Base-by-base conservation (phyloP, 2,113 vertebrate species). In the Theropithecus gelada region DNA sequence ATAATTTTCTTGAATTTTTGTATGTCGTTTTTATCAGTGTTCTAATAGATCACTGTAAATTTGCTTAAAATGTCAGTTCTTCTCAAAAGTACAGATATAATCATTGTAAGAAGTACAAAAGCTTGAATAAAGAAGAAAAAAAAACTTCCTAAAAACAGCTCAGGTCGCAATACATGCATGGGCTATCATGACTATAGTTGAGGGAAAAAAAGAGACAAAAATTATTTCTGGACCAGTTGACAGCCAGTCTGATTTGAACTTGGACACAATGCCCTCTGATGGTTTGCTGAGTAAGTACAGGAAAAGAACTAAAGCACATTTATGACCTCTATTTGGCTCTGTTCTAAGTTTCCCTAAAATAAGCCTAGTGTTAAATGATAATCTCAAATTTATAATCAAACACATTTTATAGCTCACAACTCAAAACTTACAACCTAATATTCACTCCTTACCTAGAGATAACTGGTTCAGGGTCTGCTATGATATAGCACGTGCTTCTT, bases 221-320 rank as follows among this genome's bases (percentile, higher is more conserved):
- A 35, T 85, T 76, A 50, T 43, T 97, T 93, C 80, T 94, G 43
- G 43, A 75, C 30, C 22, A 90, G 32, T 66, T 81, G 55, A 79
- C 4, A 93, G 6, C 23, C 25, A 86, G 50, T 40, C 6, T 11
- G 32, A 55, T 88, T 59, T 83, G 80, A 88, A 85, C 40, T 66
- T 84, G 68, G 86, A 32, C 32, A 97, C 8, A 78, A 48, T 78
- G 50, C 72, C 92, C 85, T 96, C 94, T 95, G 72, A 82, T 82
- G 83, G 76, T 4, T 84, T 75, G 10, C n/a, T 76, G 25, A 90
- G 76, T 55, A 82, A 95, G 43, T 17, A 79, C 23, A 96, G 72
- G 52, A 85, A 64, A 88, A 83, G 11, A 81, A 84, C 13, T n/a
- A 35, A 35, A 68, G 66, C 66, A 68, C 66, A 68, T 17, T 17